Evolutionary conservation across 1,140 invertebrate genomes (phyloP).

Genomic region (Temnothorax curvispinosus): DNA sequence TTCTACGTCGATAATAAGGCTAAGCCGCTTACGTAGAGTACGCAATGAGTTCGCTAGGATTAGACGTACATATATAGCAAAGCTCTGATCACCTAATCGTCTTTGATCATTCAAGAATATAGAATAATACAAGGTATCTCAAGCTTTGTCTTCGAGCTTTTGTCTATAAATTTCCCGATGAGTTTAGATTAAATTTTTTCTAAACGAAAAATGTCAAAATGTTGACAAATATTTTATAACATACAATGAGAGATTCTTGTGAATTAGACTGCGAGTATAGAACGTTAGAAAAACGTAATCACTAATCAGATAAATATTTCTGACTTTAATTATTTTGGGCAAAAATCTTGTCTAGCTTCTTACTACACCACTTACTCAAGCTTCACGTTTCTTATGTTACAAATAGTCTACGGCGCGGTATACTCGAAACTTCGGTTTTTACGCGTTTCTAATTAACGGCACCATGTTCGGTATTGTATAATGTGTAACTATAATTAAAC

Average conservation of each 20-base stretch:
- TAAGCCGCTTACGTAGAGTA: constrained; percentile 76
- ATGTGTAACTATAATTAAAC: constrained; percentile 58
- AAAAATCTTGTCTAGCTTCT: neutral
- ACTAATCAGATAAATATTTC: neutral
- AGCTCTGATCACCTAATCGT: constrained; percentile 68
- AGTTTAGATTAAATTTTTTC: neutral
- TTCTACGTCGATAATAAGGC: constrained; percentile 79
- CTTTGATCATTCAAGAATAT: constrained; percentile 68
- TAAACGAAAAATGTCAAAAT: neutral
- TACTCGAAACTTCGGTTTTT: constrained; percentile 66
- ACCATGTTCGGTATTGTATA: constrained; percentile 30
- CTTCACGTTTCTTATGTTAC: constrained; percentile 61
- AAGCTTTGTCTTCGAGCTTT: neutral
- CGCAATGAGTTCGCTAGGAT: constrained; percentile 69
- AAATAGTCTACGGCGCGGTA: constrained; percentile 40
- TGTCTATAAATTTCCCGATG: neutral
- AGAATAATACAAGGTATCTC: neutral
- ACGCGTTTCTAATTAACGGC: constrained; percentile 70
- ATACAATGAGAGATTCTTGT: neutral
- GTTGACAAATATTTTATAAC: neutral
- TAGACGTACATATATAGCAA: constrained; percentile 54
- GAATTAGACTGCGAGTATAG: neutral
- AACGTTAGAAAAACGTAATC: neutral
- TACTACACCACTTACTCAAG: neutral
- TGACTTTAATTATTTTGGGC: neutral